Percentiles rank a stretch among this genome's conserved stretches.
Conservation (phyloP, 2,888 invertebrate genomes). For the Agrotis exclamationis region DNA sequence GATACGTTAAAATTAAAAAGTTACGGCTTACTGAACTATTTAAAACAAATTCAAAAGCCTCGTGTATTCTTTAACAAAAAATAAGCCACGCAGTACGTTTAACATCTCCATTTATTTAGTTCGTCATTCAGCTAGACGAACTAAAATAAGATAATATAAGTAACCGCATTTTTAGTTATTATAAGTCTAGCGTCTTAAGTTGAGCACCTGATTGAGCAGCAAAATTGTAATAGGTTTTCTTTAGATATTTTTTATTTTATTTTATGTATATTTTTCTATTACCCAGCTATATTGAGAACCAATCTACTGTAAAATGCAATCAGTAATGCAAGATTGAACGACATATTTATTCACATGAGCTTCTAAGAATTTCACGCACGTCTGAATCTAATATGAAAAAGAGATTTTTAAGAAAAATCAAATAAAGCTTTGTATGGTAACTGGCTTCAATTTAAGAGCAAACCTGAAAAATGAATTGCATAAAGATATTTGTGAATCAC, state of each 20-base stretch:
- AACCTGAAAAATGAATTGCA: conserved; percentile 9
- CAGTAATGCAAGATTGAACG: conserved; percentile 11
- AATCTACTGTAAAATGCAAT: conserved; percentile 21
- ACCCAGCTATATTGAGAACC: conserved; percentile 14
- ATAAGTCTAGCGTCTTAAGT: too few relatives aligned
- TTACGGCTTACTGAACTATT: too few relatives aligned
- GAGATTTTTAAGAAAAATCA: conserved; percentile 32
- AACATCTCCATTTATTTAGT: too few relatives aligned
- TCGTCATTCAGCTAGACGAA: too few relatives aligned
- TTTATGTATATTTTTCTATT: neutral
- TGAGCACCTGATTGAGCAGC: too few relatives aligned
- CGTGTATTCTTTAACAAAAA: too few relatives aligned
- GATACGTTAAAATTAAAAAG: too few relatives aligned
- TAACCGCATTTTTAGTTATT: too few relatives aligned
- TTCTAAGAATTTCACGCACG: conserved; percentile 20
- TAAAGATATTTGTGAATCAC: conserved; percentile 20
- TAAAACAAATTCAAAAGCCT: too few relatives aligned
- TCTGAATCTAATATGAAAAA: conserved; percentile 1
- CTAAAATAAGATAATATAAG: too few relatives aligned
- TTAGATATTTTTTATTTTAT: neutral
- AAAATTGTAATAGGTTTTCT: neutral
- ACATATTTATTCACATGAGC: conserved; percentile 4
- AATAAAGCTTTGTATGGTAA: conserved; percentile 10
- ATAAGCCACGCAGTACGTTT: too few relatives aligned
- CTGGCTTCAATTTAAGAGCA: conserved; percentile 19